Base-by-base conservation (phyloP, 2,113 vertebrate genomes). In the Mustela nigripes region DNA sequence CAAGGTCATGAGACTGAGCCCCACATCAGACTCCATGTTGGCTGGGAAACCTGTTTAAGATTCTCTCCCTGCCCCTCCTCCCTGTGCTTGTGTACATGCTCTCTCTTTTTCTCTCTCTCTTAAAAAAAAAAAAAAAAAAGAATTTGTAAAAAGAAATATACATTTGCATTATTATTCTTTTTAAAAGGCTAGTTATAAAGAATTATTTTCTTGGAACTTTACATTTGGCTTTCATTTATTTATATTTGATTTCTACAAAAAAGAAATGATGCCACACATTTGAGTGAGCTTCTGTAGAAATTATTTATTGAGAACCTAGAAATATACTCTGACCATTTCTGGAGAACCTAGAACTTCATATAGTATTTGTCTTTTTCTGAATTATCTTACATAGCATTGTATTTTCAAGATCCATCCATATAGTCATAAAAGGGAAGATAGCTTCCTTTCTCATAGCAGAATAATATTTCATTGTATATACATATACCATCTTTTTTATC, bases 231-330 rank as follows among this genome's bases (percentile, higher is more conserved):
- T 73, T 7, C 9, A 53, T 53, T 45, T 53, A 10, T 76, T 48
- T 76, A 31, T 22, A 28, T 63, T 85, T 93, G 11, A n/a, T 73
- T 83, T 86, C 45, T 94, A 81, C 86, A 95, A 89, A 89, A 56
- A 39, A 19, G 7, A 80, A 95, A 71, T 24, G 31, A 80, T 33
- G 9, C 31, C 62, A n/a, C 11, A 48, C 10, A 85, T 91, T 96
- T 78, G 1, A 12, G 10, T 95, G 58, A 48, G 1, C 2, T 86
- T 91, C 14, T 67, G 5, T 8, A 74, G 42, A 88, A 85, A 6
- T 50, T 69, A 60, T 62, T 67, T 85, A 16, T 73, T 82, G 22
- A 83, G 19, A 76, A 69, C 33, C 18, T 19, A 69, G 67, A 69
- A 69, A 69, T 69, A 69, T 4, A 69, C 33, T 69, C 33, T 69